These are phyloP conservation scores for Seira ritae DNA, from an alignment of 2,888 invertebrate species.

Conservation along the genomic window DNA sequence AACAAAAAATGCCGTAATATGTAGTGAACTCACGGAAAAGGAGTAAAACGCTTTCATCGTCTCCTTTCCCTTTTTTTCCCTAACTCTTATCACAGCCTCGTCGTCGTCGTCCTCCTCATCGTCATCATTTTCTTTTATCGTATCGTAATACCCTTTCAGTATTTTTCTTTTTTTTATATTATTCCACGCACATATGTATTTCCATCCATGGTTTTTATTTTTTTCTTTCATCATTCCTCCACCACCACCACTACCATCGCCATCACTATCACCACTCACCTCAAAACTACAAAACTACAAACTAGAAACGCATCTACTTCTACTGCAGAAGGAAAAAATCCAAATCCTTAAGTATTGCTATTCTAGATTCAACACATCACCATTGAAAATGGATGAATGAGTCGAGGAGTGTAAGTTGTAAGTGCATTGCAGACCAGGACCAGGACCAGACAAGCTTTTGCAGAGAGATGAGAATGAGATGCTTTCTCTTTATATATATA, in stretches of 20 bases:
- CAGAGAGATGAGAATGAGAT: not conserved
- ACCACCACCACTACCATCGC: not conserved
- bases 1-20: conserved; percentile 10
- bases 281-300: too few relatives aligned
- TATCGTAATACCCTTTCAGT: conserved; percentile 8
- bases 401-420: too few relatives aligned
- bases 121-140: conserved; percentile 12
- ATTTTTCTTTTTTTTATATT: too few relatives aligned
- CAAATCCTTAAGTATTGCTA: conserved; percentile 18
- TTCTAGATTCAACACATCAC: not conserved
- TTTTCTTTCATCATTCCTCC: conserved; percentile 17
- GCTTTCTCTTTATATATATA: conserved; percentile 9
- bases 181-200: conserved; percentile 15
- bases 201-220: not conserved
- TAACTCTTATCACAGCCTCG: conserved; percentile 1
- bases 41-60: conserved; percentile 29
- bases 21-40: conserved; percentile 40
- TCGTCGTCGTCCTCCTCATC: conserved; percentile 13
- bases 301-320: not conserved
- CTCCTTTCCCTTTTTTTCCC: conserved; percentile 1
- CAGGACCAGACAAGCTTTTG: not conserved
- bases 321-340: too few relatives aligned
- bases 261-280: conserved; percentile 3
- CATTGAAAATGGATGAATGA: conserved; percentile 9
- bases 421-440: conserved; percentile 4